Base-by-base conservation (phyloP, 2,888 invertebrate genomes). In the Lathronympha strigana region DNA sequence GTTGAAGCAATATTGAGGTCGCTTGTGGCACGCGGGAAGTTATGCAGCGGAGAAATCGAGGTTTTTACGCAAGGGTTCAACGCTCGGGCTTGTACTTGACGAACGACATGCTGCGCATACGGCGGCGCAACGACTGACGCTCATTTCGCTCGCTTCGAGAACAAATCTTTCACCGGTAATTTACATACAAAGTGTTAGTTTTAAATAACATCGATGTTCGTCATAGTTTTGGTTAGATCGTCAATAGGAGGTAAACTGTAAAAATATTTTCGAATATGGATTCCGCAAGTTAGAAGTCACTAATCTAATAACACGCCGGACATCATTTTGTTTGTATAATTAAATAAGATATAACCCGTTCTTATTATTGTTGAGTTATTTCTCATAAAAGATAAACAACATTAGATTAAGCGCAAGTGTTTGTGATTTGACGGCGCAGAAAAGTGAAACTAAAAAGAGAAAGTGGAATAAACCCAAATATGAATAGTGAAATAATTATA, bases 41-140 rank as follows among this genome's bases (percentile, higher is more conserved):
- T 45, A 43, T 1, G 25, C 15, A 15, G 9, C 28, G 43, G 43
- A 21, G 57, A 45, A 57, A 57, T 57, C 43, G 43, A n/a, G 28
- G 31, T 45, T 57, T 36, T n/a, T 45, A 31, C 21, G 25, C 21
- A 17, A 31, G 45, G 25, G 13, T 43, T 57, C 1, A 55, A 31
- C 31, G 19, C n/a, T 45, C 43, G 17, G 5, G 36, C 36, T n/a
- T n/a, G 36, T 36, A 19, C 25, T 25, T 3, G 9, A 31, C 28
- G 36, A 4, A 23, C n/a, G 28, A 45, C 57, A 9, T 57, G 43
- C 45, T 40, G 43, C 21, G 31, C 9, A n/a, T 21, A 31, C 57
- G 43, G 31, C 25, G 43, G 57, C 31, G 4, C 19, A 57, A 6
- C 21, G 31, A 57, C 57, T 57, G 45, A n/a, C 57, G 43, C 19